Evolutionary conservation across 1,140 invertebrate species (phyloP).

Genomic region (Ips typographus): DNA sequence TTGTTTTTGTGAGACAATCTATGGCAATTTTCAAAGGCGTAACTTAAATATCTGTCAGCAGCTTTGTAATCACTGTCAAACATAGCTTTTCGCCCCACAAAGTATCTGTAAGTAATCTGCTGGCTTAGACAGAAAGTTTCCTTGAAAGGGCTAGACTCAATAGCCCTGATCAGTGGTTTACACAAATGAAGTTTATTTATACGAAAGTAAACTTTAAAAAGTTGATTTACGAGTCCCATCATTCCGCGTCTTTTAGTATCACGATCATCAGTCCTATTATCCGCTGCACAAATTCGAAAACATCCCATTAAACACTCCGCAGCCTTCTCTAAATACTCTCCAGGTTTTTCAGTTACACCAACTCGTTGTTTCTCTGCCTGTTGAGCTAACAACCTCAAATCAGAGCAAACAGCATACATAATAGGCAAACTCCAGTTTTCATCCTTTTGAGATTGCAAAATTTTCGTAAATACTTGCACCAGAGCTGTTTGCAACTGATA

Average conservation of each 20-base stretch:
- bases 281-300: constrained; percentile 94
- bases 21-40: constrained; percentile 91
- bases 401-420: constrained; percentile 86
- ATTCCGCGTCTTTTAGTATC: constrained; percentile 95
- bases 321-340: constrained; percentile 88
- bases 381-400: constrained; percentile 77
- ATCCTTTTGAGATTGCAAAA: constrained; percentile 86
- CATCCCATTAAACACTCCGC: constrained; percentile 92
- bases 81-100: constrained; percentile 95
- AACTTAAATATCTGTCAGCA: constrained; percentile 89
- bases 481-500: constrained; percentile 77
- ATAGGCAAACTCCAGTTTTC: constrained; percentile 95
- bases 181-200: constrained; percentile 97
- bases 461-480: constrained; percentile 77
- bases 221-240: constrained; percentile 93
- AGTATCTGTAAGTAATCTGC: constrained; percentile 95
- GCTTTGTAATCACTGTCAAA: constrained; percentile 95
- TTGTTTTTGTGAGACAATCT: constrained; percentile 84
- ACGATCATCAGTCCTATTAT: constrained; percentile 83
- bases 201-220: constrained; percentile 97
- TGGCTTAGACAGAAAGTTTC: constrained; percentile 83
- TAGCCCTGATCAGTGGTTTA: constrained; percentile 94
- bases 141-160: constrained; percentile 87
- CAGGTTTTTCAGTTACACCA: constrained; percentile 59
- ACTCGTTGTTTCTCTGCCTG: constrained; percentile 68